These are phyloP conservation scores for Eulemur mongoz DNA, from an alignment of 2,797 vertebrate species.

Conservation along the genomic window DNA sequence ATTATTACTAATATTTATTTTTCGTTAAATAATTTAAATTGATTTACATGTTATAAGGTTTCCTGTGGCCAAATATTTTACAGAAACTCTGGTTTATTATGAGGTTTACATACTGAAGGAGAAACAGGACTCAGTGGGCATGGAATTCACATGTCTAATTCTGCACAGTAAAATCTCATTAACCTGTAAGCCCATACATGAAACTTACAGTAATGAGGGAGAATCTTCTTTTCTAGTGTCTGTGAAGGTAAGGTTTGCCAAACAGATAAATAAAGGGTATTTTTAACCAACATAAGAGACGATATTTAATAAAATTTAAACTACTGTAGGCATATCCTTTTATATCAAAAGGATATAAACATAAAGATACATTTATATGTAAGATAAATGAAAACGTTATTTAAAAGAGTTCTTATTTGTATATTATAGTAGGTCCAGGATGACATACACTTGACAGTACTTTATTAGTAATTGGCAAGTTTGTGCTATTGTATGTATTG, in stretches of 20 bases:
- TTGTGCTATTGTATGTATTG: not conserved
- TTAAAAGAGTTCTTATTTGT: constrained; percentile 25
- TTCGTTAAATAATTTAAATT: not conserved
- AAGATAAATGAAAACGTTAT: not conserved
- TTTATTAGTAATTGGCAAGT: not conserved
- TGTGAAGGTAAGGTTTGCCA: not conserved
- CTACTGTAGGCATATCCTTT: not conserved
- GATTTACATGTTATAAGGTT: not conserved
- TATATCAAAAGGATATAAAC: not conserved
- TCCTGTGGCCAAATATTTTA: not conserved
- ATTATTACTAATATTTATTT: not conserved
- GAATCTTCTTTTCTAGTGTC: not conserved
- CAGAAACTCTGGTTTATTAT: not conserved
- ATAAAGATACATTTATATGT: not conserved
- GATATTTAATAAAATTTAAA: constrained; percentile 29
- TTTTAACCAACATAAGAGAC: not conserved
- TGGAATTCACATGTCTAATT: not conserved
- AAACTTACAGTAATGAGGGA: not conserved
- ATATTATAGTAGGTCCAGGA: not conserved
- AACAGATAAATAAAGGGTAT: not conserved
- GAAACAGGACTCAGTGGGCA: not conserved
- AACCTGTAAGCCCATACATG: not conserved
- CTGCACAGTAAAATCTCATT: not conserved
- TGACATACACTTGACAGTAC: not conserved
- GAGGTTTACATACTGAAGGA: not conserved